phyloP scores from a whole-genome alignment of 2,888 invertebrate species.

The Calliphora vomitoria region DNA sequence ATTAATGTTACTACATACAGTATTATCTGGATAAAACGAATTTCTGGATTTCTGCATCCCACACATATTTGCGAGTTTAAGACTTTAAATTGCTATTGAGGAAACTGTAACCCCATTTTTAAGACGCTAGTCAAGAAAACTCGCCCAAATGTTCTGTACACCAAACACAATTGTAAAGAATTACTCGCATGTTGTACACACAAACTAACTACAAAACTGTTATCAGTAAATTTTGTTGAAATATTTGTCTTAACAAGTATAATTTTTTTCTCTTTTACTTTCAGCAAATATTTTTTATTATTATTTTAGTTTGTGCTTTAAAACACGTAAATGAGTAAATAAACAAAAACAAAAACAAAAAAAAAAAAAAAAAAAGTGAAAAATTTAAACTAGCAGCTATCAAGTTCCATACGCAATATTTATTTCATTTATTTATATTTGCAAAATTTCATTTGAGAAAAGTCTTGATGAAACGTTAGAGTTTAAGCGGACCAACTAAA shows the following conservation, averaged over 20 bases:
- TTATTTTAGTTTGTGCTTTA: slow-evolving; percentile 12
- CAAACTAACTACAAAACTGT: not conserved
- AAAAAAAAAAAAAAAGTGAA: not conserved
- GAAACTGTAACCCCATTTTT: not conserved
- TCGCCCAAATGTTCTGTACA: not conserved
- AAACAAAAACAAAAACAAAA: not conserved
- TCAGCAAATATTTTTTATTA: not conserved
- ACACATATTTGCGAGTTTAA: not conserved
- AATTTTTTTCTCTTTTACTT: slow-evolving; percentile 16
- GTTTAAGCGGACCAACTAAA: not conserved
- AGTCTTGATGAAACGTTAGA: slow-evolving; percentile 38
- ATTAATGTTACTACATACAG: not conserved
- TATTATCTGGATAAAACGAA: not conserved
- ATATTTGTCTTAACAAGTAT: slow-evolving; percentile 32
- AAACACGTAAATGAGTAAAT: slow-evolving; percentile 20
- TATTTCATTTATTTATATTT: slow-evolving; percentile 8
- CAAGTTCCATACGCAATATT: slow-evolving; percentile 3
- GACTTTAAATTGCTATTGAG: not conserved
- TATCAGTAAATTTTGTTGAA: slow-evolving; percentile 33
- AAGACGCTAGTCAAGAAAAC: not conserved
- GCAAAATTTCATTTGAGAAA: not conserved
- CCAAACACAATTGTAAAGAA: not conserved
- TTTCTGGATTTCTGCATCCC: not conserved
- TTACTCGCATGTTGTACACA: not conserved
- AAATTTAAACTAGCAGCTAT: not conserved